Evolutionary conservation across 2,113 vertebrate species (phyloP).

Genomic region (Leptodactylus fuscus): DNA sequence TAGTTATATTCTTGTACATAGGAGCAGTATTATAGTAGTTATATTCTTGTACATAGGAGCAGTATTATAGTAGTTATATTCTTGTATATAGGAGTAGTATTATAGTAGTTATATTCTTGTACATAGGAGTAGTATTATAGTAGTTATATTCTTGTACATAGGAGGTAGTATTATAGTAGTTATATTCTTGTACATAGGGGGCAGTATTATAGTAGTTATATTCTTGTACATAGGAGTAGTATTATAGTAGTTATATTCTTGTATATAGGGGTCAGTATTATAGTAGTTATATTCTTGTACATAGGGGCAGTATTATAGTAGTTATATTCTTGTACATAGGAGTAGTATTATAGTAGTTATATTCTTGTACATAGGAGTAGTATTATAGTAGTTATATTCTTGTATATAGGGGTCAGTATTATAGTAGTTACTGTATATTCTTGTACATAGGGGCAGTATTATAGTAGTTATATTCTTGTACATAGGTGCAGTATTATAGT

Average conservation of each 20-base stretch:
- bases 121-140: conserved; percentile 6
- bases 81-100: background rate
- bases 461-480: background rate
- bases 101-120: conserved; percentile 7
- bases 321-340: background rate
- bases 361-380: no score
- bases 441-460: no score
- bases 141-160: conserved; percentile 2
- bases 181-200: background rate
- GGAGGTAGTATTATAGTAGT: conserved; percentile 8
- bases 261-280: background rate
- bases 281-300: background rate
- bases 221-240: background rate
- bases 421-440: no score
- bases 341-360: background rate
- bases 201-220: conserved; percentile 8
- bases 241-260: conserved; percentile 9
- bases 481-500: background rate
- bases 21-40: conserved; percentile 7
- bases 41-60: conserved; percentile 2
- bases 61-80: conserved; percentile 22
- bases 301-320: background rate
- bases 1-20: conserved; percentile 1
- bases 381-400: no score
- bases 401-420: no score